A percentile compares a stretch with the other conserved stretches of the same genome.
These are phyloP conservation scores for Mus spretus DNA, from an alignment of 2,797 vertebrate species.

Conservation along the genomic window DNA sequence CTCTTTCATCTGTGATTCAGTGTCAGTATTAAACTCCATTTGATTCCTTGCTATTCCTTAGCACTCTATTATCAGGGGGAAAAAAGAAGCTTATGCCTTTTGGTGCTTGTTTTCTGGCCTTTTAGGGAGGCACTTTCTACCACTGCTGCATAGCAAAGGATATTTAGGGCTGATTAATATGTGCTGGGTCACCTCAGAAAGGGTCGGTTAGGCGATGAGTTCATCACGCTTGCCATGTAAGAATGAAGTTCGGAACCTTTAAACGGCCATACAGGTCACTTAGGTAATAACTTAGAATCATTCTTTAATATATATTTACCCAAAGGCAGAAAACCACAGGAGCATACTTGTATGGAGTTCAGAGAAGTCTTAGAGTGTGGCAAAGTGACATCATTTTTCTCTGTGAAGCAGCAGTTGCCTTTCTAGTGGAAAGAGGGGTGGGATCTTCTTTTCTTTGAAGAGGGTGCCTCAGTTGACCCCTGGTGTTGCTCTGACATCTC, in stretches of 20 bases:
- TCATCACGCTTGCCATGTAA: not conserved
- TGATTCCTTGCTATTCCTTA: constrained; percentile 66
- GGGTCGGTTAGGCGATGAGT: not conserved
- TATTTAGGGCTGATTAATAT: constrained; percentile 39
- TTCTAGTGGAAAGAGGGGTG: constrained; percentile 14
- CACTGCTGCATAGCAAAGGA: not conserved
- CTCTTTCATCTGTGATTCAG: constrained; percentile 70
- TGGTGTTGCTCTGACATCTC: not conserved
- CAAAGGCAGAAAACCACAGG: constrained; percentile 50
- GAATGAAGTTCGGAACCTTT: constrained; percentile 64
- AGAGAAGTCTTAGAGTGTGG: constrained; percentile 10
- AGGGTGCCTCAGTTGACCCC: not conserved
- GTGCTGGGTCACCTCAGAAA: constrained; percentile 46
- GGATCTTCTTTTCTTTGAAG: constrained; percentile 7
- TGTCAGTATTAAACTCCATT: constrained; percentile 62
- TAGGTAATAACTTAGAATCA: constrained; percentile 59
- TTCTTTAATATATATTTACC: constrained; percentile 75
- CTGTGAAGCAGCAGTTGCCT: not conserved
- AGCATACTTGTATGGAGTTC: not conserved
- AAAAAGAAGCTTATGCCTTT: not conserved
- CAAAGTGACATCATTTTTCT: constrained; percentile 43
- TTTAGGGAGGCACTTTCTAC: not conserved
- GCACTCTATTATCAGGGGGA: constrained; percentile 27
- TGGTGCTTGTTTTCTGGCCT: not conserved
- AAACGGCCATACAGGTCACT: constrained; percentile 39